Base-by-base conservation (phyloP, 1,140 invertebrate genomes). In the Meloidogyne floridensis region DNA sequence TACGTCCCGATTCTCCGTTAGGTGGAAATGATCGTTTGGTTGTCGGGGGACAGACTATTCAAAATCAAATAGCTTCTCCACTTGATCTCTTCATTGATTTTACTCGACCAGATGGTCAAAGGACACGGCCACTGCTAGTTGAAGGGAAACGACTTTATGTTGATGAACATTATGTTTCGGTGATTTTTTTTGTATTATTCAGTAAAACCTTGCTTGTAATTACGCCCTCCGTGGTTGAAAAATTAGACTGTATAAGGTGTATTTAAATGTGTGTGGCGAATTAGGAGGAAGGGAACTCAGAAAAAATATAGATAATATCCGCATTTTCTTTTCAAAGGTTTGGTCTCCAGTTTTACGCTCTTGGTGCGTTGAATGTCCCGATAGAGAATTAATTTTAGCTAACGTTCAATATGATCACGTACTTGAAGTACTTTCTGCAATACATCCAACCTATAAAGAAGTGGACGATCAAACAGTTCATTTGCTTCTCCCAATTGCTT, bases 361-460 rank as follows among this genome's bases (percentile, higher is more conserved):
- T 0, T 89, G 88, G 88, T 89, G 89, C 47, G 87, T 88, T 13
- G 88, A 89, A 74, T 89, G 88, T 73, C 88, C 88, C 6, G 88
- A 89, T 65, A 72, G 88, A 54, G 88, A 89, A 56, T 73, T 89
- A 13, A 89, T 89, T 18, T 73, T 89, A 15, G 88, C 88, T n/a
- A 90, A 89, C 76, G 88, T 89, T 18, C 87, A 90, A 80, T 90
- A 89, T 78, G 88, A 89, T 15, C 86, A 89, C 76, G 88, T 89
- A 0, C 65, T 90, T 56, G 88, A 89, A 72, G 80, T 89, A 80
- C 81, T 89, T 10, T 76, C 80, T 53, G 87, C 87, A 53, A 89
- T 89, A 71, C 88, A 89, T 83, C 88, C 88, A 9, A 90, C 89
- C 3, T 89, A 89, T 73, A 89, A 89, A 72, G 87, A 87, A 42